Evolutionary conservation across 2,113 vertebrate genomes (phyloP).

Genomic region (Sarotherodon lohbergeri): DNA sequence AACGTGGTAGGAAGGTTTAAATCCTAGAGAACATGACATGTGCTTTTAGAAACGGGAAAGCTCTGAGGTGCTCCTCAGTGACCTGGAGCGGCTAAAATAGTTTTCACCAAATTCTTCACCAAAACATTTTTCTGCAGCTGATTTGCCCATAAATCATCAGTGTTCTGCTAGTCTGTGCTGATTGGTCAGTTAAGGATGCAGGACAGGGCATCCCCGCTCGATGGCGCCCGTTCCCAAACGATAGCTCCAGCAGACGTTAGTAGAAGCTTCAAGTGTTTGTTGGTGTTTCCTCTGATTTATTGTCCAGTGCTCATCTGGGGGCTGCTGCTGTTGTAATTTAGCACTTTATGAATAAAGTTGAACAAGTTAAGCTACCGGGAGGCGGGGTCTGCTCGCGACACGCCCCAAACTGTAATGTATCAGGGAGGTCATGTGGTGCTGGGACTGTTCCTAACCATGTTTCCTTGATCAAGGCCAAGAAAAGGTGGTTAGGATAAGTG

Average conservation of each 20-base stretch:
- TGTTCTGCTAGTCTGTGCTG: not conserved
- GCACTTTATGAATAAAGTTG: not conserved
- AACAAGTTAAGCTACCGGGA: not conserved
- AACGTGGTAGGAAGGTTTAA: not conserved
- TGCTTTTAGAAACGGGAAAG: not conserved
- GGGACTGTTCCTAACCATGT: not conserved
- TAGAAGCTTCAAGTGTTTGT: not conserved
- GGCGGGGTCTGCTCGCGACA: not conserved
- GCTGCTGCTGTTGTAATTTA: not conserved
- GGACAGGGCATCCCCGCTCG: not conserved
- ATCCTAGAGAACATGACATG: not conserved
- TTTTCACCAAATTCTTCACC: not conserved
- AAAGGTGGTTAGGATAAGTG: not conserved
- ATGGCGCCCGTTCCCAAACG: not conserved
- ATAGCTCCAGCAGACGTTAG: not conserved
- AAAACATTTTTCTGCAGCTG: not conserved
- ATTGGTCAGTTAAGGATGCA: not conserved
- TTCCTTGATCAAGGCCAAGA: not conserved
- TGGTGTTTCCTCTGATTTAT: not conserved
- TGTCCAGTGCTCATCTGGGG: not conserved
- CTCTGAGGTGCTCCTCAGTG: not conserved
- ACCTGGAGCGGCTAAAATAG: not conserved
- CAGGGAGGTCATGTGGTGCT: not conserved
- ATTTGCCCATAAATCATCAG: not conserved
- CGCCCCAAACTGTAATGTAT: not conserved